Conservation (phyloP, 2,113 vertebrate species). For the Oplegnathus fasciatus region DNA sequence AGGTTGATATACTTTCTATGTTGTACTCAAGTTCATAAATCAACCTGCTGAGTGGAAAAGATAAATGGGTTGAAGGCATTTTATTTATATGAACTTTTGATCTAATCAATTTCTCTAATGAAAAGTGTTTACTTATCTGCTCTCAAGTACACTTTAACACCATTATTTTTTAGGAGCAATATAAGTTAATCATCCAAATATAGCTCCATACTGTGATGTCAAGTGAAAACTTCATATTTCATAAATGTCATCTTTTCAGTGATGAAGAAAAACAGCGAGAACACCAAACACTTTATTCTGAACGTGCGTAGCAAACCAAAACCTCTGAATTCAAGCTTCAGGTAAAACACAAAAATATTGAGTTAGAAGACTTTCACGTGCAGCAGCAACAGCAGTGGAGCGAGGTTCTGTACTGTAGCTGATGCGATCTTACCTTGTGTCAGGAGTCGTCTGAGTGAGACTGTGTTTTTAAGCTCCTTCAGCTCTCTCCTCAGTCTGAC, state of each 20-base stretch:
- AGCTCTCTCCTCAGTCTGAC: constrained; percentile 82
- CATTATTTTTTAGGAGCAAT: not conserved
- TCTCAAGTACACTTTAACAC: not conserved
- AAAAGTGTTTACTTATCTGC: not conserved
- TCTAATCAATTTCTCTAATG: not conserved
- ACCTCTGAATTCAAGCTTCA: not conserved
- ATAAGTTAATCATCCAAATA: not conserved
- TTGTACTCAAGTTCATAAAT: not conserved
- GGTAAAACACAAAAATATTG: not conserved
- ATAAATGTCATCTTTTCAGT: not conserved
- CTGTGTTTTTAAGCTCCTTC: constrained; percentile 72
- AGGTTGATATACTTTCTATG: not conserved
- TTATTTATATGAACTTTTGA: not conserved
- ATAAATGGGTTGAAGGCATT: not conserved
- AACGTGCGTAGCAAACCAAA: not conserved
- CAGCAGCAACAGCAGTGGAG: not conserved
- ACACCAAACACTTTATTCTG: not conserved
- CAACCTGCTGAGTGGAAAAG: not conserved
- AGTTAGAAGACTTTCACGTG: not conserved
- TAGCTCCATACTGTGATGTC: not conserved
- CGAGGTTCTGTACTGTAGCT: not conserved
- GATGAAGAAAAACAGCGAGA: not conserved
- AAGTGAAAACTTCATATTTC: no score
- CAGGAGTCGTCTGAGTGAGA: constrained; percentile 75
- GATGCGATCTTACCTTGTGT: constrained; percentile 66